Evolutionary conservation across 2,113 vertebrate genomes (phyloP), one percentile per base, ranked within the genome.

Genomic region (Vanacampus margaritifer): DNA sequence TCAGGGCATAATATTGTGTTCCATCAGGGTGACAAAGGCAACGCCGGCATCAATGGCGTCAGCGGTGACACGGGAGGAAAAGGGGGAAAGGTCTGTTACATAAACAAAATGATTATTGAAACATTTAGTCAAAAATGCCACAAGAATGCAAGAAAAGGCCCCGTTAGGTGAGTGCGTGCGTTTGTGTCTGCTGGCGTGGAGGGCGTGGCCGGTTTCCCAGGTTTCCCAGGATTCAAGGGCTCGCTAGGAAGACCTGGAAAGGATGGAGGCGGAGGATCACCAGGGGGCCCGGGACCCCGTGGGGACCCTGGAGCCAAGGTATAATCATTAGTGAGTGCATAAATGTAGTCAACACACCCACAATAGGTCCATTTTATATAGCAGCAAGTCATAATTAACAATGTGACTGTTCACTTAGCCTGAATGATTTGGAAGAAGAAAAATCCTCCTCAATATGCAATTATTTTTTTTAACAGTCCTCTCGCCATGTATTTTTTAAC

Each of bases 141-240:
- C 28, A 32, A 32, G 28, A 32, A 32, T 32, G 28, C 28, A 2
- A 32, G 28, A 32, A 32, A 32, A 32, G 2, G 28, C 28, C 28
- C 28, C 28, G 28, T 32, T 4, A 39, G 37, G 41, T 45, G 41
- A 14, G 12, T 19, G 2, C 3, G 17, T 19, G 45, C 5, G 14
- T 19, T 16, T 11, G 48, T 11, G n/a, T 21, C n/a, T n/a, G 9
- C 16, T 32, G 26, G 26, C 26, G 6, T 79, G 24, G 73, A 96
- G 94, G 94, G 94, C 4, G 48, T 76, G 60, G 73, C 90, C 17
- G 95, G 94, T 57, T 91, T 95, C 71, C 73, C 92, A 3, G 95
- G 94, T 1, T 74, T 96, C 73, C 84, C 92, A 12, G 95, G 94
- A 11, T 93, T 95, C 75, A 96, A 95, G 66, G 95, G 94, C 23